Percentiles rank a stretch among this genome's conserved stretches.
Conservation (phyloP, 2,888 invertebrate species). For the Zygogramma bicolorata region DNA sequence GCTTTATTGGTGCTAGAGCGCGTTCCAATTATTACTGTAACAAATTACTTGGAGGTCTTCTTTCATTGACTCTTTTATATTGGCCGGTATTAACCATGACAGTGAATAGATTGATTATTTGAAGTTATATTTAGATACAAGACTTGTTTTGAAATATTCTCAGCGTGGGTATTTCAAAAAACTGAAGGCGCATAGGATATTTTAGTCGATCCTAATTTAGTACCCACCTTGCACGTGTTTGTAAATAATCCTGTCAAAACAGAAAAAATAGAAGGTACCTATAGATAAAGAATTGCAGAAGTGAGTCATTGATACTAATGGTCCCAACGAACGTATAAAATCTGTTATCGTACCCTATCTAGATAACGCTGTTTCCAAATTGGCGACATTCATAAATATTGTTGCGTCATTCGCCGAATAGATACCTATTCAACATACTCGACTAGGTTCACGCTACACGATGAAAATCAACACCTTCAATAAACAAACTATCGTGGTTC, state of each 20-base stretch:
- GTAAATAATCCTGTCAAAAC: background rate
- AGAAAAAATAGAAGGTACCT: background rate
- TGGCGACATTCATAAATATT: background rate
- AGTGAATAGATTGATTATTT: conserved; percentile 1
- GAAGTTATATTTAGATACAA: background rate
- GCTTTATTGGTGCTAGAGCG: conserved; percentile 20
- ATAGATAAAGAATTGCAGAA: background rate
- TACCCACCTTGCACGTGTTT: background rate
- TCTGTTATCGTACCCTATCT: too few relatives aligned
- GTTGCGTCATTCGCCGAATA: background rate
- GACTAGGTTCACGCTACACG: too few relatives aligned
- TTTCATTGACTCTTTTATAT: conserved; percentile 13
- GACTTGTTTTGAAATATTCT: background rate
- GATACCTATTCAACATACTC: too few relatives aligned
- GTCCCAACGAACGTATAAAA: background rate
- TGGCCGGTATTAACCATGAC: background rate
- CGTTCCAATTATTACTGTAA: conserved; percentile 16
- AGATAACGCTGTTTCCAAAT: too few relatives aligned
- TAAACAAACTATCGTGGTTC: too few relatives aligned
- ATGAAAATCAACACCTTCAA: too few relatives aligned
- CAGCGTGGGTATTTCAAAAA: conserved; percentile 5
- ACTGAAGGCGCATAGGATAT: background rate
- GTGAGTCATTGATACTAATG: background rate
- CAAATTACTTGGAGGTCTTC: conserved; percentile 20
- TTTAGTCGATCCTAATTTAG: conserved; percentile 9